Conservation (phyloP, 1,140 invertebrate species). For the Mylabris phalerata region DNA sequence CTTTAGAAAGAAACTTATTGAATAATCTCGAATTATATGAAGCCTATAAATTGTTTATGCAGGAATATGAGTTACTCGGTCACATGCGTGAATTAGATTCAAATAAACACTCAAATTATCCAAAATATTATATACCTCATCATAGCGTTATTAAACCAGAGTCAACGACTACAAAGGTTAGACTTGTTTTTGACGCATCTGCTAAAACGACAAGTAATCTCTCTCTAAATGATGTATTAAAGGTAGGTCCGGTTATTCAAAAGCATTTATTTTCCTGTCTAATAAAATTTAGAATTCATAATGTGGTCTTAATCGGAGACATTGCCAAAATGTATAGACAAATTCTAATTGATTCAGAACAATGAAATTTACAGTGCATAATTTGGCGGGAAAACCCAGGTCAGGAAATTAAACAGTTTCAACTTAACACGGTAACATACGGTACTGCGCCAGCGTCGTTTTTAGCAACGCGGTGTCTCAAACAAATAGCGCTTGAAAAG, state of each 20-base stretch:
- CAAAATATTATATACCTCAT: too few species aligned
- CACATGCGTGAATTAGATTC: too few species aligned
- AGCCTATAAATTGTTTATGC: too few species aligned
- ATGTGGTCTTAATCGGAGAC: constrained; percentile 28
- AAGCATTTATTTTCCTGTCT: constrained; percentile 35
- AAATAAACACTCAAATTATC: too few species aligned
- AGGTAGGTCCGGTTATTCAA: constrained; percentile 33
- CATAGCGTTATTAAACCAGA: too few species aligned
- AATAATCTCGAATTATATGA: not conserved
- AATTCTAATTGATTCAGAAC: constrained; percentile 26
- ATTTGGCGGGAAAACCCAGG: constrained; percentile 34
- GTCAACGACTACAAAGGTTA: too few species aligned
- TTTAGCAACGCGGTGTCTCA: constrained; percentile 26
- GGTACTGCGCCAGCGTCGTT: constrained; percentile 29
- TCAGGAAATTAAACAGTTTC: constrained; percentile 3
- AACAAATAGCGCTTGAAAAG: constrained; percentile 25
- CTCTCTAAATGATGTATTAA: not conserved
- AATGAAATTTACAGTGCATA: constrained; percentile 40
- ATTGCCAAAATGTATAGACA: constrained; percentile 42
- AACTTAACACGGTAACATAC: constrained; percentile 34
- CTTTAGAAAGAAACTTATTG: not conserved
- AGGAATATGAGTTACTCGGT: too few species aligned
- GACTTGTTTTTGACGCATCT: too few species aligned
- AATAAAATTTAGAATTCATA: constrained; percentile 35
- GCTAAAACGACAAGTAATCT: too few species aligned